These are phyloP conservation scores for Amiota minor DNA, from an alignment of 2,888 invertebrate species.

Conservation along the genomic window DNA sequence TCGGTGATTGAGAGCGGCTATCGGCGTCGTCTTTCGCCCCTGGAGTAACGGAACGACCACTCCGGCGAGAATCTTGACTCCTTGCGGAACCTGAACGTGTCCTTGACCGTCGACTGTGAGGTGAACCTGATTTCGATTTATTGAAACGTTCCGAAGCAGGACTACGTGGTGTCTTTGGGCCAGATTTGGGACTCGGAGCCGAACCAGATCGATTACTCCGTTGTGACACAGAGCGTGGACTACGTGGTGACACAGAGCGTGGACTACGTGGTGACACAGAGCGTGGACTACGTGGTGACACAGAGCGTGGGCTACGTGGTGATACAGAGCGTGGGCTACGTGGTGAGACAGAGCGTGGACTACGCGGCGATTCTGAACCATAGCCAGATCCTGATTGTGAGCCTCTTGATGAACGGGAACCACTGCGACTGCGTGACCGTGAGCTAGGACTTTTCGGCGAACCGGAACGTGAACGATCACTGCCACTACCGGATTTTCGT, in stretches of 20 bases:
- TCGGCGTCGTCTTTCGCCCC: slow-evolving; percentile 60
- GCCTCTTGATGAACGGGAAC: slow-evolving; percentile 40
- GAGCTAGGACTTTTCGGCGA: slow-evolving; percentile 72
- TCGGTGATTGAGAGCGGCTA: slow-evolving; percentile 75
- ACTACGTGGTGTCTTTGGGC: background rate
- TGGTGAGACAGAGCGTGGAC: slow-evolving; percentile 49
- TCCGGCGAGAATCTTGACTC: slow-evolving; percentile 27
- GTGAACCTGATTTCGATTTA: slow-evolving; percentile 23
- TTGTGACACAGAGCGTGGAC: slow-evolving; percentile 48
- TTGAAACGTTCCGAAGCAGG: background rate
- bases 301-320: too few relatives aligned
- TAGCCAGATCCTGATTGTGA: slow-evolving; percentile 32
- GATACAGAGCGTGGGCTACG: slow-evolving; percentile 51
- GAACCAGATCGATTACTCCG: slow-evolving; percentile 43
- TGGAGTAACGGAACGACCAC: slow-evolving; percentile 30
- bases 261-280: slow-evolving; percentile 61
- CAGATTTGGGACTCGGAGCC: background rate
- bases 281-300: slow-evolving; percentile 42
- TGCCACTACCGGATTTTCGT: slow-evolving; percentile 64
- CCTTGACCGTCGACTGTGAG: slow-evolving; percentile 25
- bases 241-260: slow-evolving; percentile 47
- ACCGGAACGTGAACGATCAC: slow-evolving; percentile 72
- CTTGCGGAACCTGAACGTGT: slow-evolving; percentile 43
- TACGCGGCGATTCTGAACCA: slow-evolving; percentile 27
- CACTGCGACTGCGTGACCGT: slow-evolving; percentile 43